Percentiles rank a stretch among this genome's conserved stretches.
Evolutionary conservation across 2,888 invertebrate genomes (phyloP).

Genomic region (Dusona sp.): DNA sequence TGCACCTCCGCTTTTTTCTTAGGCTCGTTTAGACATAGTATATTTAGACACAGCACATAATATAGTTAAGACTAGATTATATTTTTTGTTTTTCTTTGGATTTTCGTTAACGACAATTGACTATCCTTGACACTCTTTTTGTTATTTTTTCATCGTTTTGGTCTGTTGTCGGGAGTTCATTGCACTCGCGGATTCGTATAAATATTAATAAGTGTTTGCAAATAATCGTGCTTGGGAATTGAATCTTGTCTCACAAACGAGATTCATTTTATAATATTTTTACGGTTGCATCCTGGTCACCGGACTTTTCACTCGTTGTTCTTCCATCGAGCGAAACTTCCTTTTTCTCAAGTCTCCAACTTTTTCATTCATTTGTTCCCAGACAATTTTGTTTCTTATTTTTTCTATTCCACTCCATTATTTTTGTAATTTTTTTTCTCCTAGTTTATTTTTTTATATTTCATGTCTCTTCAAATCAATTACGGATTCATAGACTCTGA

Average conservation of each 20-base stretch:
- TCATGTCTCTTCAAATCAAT: background rate
- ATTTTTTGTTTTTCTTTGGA: conserved; percentile 15
- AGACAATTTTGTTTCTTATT: background rate
- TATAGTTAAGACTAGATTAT: conserved; percentile 29
- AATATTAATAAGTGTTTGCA: conserved; percentile 5
- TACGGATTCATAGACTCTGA: background rate
- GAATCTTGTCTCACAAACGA: background rate
- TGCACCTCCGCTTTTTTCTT: background rate
- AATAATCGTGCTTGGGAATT: background rate
- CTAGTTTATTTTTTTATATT: background rate
- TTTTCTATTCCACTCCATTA: background rate
- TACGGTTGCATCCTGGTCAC: background rate
- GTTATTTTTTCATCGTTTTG: conserved; percentile 41
- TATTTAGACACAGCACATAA: conserved; percentile 46
- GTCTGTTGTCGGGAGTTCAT: conserved; percentile 41
- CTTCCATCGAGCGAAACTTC: background rate
- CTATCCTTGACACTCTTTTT: conserved; percentile 37
- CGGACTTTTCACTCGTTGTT: background rate
- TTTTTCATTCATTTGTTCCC: conserved; percentile 15
- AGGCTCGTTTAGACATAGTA: conserved; percentile 26
- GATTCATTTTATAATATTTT: background rate
- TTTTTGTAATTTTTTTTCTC: background rate
- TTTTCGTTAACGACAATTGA: conserved; percentile 57
- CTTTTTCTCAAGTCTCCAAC: background rate
- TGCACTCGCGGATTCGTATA: conserved; percentile 40